Evolutionary conservation across 2,888 invertebrate genomes (phyloP), one percentile per base, ranked within the genome.

Genomic region (Eugnorisma glareosa): DNA sequence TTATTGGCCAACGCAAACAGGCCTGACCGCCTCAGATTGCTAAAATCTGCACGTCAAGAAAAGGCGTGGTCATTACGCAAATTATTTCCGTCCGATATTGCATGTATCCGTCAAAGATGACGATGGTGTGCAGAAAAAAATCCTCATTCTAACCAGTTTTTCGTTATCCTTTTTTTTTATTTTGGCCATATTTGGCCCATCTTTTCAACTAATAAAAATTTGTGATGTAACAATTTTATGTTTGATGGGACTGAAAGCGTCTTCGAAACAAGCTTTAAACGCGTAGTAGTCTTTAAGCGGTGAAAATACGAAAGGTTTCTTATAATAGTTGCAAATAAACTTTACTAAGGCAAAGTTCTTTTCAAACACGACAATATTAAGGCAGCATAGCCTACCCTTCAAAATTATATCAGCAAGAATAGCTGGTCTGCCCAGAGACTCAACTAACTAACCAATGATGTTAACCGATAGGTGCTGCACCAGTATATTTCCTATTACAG

Each of bases 31-130:
- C 10, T 48, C 35, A 66, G 69, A n/a, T 69, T 67, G 66, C 66
- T 80, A 79, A 67, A 67, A 79, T 73, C 28, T 61, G 48, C 45
- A 43, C 61, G 78, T 71, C 74, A 77, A 48, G 48, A 71, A 66
- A 45, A 73, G 72, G 48, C 69, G 57, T 67, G 73, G 64, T 66
- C 4, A 40, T 81, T 79, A 71, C 73, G 85, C 76, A 85, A 82
- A 84, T 66, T 48, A 64, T 83, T 79, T 71, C 66, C 59, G 57
- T 70, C 48, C 24, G 45, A 79, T 68, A 68, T 80, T 75, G 75
- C 74, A 63, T 63, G 15, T 43, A 43, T 67, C 31, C n/a, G 24
- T 51, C 66, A 24, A 63, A 59, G 35, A 73, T 57, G 45, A 54
- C 2, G 64, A n/a, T 11, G 7, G n/a, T 40, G 24, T 63, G 54